Conservation (phyloP, 2,113 vertebrate species). For the Cheirogaleus medius region DNA sequence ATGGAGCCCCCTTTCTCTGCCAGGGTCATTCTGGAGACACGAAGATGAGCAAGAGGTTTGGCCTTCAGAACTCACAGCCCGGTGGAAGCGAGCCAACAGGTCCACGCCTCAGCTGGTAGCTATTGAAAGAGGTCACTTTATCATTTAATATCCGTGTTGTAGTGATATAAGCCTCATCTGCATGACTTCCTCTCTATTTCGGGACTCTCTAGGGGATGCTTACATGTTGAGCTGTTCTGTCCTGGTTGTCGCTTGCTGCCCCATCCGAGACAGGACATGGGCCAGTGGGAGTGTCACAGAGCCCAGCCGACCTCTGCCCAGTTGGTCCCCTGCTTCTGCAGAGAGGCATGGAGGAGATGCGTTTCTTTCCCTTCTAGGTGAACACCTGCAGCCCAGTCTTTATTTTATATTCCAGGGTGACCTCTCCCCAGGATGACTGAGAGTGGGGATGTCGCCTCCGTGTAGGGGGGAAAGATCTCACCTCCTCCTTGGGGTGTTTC, state of each 20-base stretch:
- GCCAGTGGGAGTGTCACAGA: neutral
- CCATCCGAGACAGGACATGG: neutral
- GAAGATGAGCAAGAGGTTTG: neutral
- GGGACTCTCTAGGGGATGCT: neutral
- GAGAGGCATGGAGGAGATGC: neutral
- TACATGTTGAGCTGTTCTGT: neutral
- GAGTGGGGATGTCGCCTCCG: neutral
- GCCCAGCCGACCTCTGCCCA: neutral
- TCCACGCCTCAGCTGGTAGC: neutral
- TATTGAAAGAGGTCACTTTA: neutral
- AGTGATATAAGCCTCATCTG: neutral
- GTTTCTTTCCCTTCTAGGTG: neutral
- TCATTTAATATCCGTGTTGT: neutral
- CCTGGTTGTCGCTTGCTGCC: neutral
- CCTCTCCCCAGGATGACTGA: neutral
- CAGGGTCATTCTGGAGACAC: neutral
- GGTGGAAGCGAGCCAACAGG: neutral
- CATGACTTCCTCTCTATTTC: neutral
- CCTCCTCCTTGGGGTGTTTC: neutral
- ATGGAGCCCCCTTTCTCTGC: neutral
- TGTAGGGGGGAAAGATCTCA: neutral
- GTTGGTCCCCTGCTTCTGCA: neutral
- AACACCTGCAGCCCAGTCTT: neutral
- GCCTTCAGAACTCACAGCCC: neutral
- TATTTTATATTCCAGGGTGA: neutral